A percentile compares a stretch with the other conserved stretches of the same genome.
Conservation (phyloP, 2,888 invertebrate genomes). For the Harpalus rufipes region DNA sequence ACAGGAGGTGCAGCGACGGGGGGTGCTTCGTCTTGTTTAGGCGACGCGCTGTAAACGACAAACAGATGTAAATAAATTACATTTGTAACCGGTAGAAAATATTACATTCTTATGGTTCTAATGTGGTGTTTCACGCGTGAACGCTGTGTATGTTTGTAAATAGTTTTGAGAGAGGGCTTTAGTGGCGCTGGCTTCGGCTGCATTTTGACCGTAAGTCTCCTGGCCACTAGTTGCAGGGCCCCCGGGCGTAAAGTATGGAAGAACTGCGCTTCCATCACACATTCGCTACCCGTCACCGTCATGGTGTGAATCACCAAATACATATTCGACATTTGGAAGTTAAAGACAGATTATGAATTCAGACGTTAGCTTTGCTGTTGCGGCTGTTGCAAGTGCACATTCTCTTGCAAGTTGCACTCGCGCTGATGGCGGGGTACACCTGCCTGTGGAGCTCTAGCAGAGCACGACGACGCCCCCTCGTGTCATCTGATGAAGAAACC, state of each 20-base stretch:
- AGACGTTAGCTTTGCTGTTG: constrained; percentile 74
- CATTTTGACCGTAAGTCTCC: constrained; percentile 72
- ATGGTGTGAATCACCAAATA: constrained; percentile 77
- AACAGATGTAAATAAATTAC: not conserved
- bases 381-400: constrained; percentile 74
- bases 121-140: constrained; percentile 75
- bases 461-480: constrained; percentile 72
- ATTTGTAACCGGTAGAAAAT: no score
- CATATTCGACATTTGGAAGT: constrained; percentile 66
- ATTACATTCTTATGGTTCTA: constrained; percentile 75
- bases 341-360: constrained; percentile 50
- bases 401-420: constrained; percentile 69
- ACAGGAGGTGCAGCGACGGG: not conserved
- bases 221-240: constrained; percentile 73
- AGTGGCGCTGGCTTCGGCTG: constrained; percentile 70
- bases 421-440: constrained; percentile 71
- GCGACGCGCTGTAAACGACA: constrained; percentile 47
- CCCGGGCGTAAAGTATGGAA: constrained; percentile 72
- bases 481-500: constrained; percentile 77
- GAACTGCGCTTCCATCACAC: constrained; percentile 76
- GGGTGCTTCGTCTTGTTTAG: constrained; percentile 2
- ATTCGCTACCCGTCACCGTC: constrained; percentile 76
- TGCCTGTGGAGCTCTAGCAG: constrained; percentile 75
- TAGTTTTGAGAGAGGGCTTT: constrained; percentile 72
- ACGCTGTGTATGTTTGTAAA: constrained; percentile 74